These are phyloP conservation scores for Cotesia congregata DNA, from an alignment of 2,888 invertebrate genomes.

Conservation along the genomic window DNA sequence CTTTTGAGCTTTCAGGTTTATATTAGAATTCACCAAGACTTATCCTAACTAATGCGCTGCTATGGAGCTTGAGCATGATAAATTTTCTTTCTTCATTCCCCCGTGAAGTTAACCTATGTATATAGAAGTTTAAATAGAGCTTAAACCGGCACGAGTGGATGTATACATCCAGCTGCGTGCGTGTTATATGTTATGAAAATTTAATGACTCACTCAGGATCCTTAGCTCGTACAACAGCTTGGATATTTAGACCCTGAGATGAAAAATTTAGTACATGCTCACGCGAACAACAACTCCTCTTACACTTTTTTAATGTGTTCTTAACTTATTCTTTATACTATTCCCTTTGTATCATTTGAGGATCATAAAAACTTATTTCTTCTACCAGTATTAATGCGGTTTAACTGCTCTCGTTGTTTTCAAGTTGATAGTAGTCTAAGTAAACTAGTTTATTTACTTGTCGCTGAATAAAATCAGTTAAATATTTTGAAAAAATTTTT, in stretches of 20 bases:
- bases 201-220: conserved; percentile 30
- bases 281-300: conserved; percentile 31
- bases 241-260: conserved; percentile 38
- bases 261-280: conserved; percentile 35
- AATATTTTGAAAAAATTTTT: background rate
- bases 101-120: background rate
- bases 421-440: background rate
- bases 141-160: background rate
- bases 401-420: background rate
- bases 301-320: conserved; percentile 18
- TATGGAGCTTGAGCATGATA: background rate
- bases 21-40: background rate
- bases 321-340: conserved; percentile 15
- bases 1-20: background rate
- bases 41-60: conserved; percentile 7
- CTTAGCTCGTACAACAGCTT: conserved; percentile 42
- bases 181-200: conserved; percentile 32
- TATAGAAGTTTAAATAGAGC: conserved; percentile 4
- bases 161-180: conserved; percentile 6
- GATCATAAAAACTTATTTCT: conserved; percentile 21
- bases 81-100: background rate
- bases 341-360: conserved; percentile 7
- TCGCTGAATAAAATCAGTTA: background rate
- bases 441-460: background rate
- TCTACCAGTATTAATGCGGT: background rate